phyloP scores from a whole-genome alignment of 2,888 invertebrate genomes.

The Aphodius sticticus region DNA sequence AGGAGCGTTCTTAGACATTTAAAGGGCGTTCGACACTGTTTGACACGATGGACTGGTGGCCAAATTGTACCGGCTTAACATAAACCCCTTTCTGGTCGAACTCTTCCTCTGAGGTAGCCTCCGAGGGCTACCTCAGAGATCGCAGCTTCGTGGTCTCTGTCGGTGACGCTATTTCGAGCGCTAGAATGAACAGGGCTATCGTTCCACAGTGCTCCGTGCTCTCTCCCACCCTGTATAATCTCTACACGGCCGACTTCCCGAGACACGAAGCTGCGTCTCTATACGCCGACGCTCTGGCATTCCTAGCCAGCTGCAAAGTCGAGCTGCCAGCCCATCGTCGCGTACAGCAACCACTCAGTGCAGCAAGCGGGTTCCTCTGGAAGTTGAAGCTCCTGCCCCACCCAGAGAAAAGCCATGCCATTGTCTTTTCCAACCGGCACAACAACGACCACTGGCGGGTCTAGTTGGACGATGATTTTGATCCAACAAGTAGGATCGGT shows the following conservation, averaged over 20 bases:
- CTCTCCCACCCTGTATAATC: conserved; percentile 7
- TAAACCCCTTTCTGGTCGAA: not conserved
- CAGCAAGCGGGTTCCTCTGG: not conserved
- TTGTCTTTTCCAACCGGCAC: not conserved
- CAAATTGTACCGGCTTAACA: not conserved
- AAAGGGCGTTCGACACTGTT: not conserved
- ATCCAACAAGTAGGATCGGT: not conserved
- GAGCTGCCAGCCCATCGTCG: not conserved
- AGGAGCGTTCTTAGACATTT: not conserved
- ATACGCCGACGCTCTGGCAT: conserved; percentile 5
- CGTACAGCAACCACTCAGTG: not conserved
- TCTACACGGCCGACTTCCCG: conserved; percentile 12
- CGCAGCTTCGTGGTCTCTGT: not conserved
- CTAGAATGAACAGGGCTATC: not conserved
- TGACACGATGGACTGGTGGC: not conserved
- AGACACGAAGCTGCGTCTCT: not conserved
- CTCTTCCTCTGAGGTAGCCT: no score
- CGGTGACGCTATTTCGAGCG: not conserved
- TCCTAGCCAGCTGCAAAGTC: not conserved
- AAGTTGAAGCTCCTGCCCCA: not conserved
- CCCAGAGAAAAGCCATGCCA: not conserved
- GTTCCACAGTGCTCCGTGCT: conserved; percentile 16
- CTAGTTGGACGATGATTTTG: not conserved
- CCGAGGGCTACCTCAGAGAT: not conserved
- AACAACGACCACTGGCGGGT: not conserved